Base-by-base conservation (phyloP, 2,113 vertebrate species). In the Tretioscincus oriximinensis region DNA sequence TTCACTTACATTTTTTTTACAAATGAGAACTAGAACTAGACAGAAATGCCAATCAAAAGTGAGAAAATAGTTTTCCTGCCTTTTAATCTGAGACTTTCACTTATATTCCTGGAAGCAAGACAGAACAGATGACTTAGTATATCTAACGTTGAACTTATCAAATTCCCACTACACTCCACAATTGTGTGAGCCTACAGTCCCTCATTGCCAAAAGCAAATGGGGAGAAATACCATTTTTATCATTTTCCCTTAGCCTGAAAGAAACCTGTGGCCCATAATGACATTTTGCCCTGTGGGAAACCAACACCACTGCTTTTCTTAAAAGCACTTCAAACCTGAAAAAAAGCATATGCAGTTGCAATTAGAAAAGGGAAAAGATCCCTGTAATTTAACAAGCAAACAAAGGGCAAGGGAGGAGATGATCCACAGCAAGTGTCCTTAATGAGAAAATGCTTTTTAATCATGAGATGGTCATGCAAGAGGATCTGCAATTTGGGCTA, bases 401-500 rank as follows among this genome's bases (percentile, higher is more conserved):
- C 81, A 84, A 84, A 88, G 85, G 58, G 28, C n/a, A 73, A 10
- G 41, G 66, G 1, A 69, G 82, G 83, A 76, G 75, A 86, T 73
- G 2, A 87, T 86, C 81, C 64, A 22, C 83, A 90, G 69, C 65
- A 83, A 87, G 82, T 80, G 28, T 1, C 18, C 81, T 89, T 91
- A 87, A 92, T 92, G 87, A 91, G 74, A 84, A 85, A 84, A 61
- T 81, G 45, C 31, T 91, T 81, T 85, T 91, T 86, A 90, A 89
- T 94, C 87, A 92, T 86, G 29, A 84, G 61, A 74, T 76, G 68
- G 86, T 91, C 76, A 58, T 47, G 9, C 21, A 80, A 89, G 79
- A 88, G 85, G 71, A 87, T 58, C 5, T 0, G 0, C 31, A 92
- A 79, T 92, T 89, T 91, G 31, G 5, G 1, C 69, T 60, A 41